Base-by-base conservation (phyloP, 2,888 invertebrate species). In the Mythimna ferrago region DNA sequence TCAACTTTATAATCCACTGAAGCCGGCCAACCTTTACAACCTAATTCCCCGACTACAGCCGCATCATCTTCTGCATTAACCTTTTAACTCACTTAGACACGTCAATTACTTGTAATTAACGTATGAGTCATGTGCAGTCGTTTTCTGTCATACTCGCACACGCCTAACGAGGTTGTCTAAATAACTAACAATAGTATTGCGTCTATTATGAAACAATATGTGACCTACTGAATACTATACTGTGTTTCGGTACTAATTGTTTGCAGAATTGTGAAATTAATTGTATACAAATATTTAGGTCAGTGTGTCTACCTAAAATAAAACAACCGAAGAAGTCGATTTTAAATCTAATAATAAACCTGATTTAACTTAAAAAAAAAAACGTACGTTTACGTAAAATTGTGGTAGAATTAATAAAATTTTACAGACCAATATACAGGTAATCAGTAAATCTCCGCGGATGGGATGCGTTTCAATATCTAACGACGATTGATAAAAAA, bases 1-100 rank as follows among this genome's bases (percentile, higher is more conserved):
- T 38, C 2, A 35, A 68, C 4, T 14, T 2, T 19, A 41, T 21
- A 44, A 72, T 63, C 38, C 58, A n/a, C 11, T 62, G 19, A 51
- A 38, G 38, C 32, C 38, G 51, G 21, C 38, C 44, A 60, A 7
- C 10, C 9, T 21, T 54, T 11, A n/a, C 35, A 56, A 65, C 32
- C 58, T 74, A 48, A 66, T 78, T 67, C 58, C 38, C 11, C 32
- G 1, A 32, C 56, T 10, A 21, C 3, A 66, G 62, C 60, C 70
- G n/a, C 53, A 35, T 38, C 66, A 74, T 77, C 60, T 53, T 58
- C 51, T 44, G 51, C 65, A 76, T 86, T 86, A 78, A 86, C 86
- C 86, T 80, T 72, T 86, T 77, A 76, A 85, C 79, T 76, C 83
- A 70, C 67, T 80, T 84, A 84, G 78, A 71, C 63, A 71, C 73